A percentile compares a stretch with the other conserved stretches of the same genome.
These are phyloP conservation scores for Xiphophorus maculatus DNA, from an alignment of 2,113 vertebrate species.

Conservation along the genomic window DNA sequence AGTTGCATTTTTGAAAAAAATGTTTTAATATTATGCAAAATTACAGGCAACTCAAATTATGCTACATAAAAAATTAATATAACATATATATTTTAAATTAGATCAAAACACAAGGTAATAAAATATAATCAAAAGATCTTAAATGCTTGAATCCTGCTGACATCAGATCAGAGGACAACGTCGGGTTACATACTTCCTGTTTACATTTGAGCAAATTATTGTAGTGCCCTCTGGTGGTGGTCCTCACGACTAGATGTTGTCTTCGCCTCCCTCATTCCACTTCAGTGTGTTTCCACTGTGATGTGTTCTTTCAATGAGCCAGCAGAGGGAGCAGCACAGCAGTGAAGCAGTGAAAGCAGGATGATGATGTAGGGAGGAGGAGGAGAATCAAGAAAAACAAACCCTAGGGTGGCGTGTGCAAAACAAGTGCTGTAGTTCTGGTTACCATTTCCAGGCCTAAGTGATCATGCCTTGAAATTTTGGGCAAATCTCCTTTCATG, in stretches of 20 bases:
- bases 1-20: background rate
- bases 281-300: background rate
- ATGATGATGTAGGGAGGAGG: conserved; percentile 29
- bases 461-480: conserved; percentile 47
- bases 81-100: too few relatives aligned
- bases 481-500: conserved; percentile 7
- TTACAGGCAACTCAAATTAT: background rate
- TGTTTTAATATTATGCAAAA: background rate
- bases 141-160: background rate
- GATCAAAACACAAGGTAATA: background rate
- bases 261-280: background rate
- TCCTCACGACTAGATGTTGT: background rate
- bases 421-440: conserved; percentile 69
- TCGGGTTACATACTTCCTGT: conserved; percentile 58
- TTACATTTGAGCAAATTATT: conserved; percentile 41
- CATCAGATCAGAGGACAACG: conserved; percentile 23
- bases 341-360: conserved; percentile 52
- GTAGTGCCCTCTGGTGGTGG: conserved; percentile 54
- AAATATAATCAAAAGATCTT: background rate
- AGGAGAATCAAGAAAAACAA: conserved; percentile 55
- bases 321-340: conserved; percentile 68
- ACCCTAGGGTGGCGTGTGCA: conserved; percentile 68
- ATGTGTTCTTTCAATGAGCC: conserved; percentile 19
- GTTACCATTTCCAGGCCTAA: conserved; percentile 58
- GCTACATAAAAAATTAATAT: too few relatives aligned